Evolutionary conservation across 2,797 vertebrate genomes (phyloP), one percentile per base, ranked within the genome.

Genomic region (Catamblyrhynchus diadema): DNA sequence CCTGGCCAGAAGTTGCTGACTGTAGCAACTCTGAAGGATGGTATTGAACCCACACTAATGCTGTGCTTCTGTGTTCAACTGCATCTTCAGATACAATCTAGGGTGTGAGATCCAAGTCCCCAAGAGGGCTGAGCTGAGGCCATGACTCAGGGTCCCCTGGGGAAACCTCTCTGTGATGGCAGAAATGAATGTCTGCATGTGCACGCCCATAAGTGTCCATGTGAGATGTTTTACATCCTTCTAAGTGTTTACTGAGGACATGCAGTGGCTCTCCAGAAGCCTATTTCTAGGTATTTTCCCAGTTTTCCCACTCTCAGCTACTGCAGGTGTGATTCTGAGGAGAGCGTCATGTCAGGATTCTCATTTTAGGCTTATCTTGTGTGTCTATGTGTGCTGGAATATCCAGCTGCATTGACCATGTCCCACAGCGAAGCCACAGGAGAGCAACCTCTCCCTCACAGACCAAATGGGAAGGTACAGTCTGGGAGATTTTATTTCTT

Each of bases 201-300:
- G 22, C 4, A 6, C 0, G 3, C 6, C 20, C 1, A 0, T 28
- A 16, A 25, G 23, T 47, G 18, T 33, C 21, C 12, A 8, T 16
- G 20, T 53, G 28, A 64, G 44, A n/a, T 22, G 9, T 18, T 22
- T 24, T 17, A 9, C 4, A 28, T 50, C 28, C 57, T 79, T 80
- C 13, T 11, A 27, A 41, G 19, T 30, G 23, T 65, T 80, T 74
- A 10, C 53, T 37, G 54, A 81, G 54, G 61, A 65, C 14, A 21
- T 8, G 16, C 10, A 62, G 69, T 35, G 11, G 20, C 39, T 93
- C 14, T 28, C 8, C n/a, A 62, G 54, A 86, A 72, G n/a, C 14
- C 37, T 50, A 1, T 54, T 53, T 81, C 61, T 51, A 27, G 23
- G 20, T n/a, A n/a, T 33, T 81, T 74, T 21, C 6, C 44, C 23